Base-by-base conservation (phyloP, 2,113 vertebrate genomes). In the Chaetodon auriga region DNA sequence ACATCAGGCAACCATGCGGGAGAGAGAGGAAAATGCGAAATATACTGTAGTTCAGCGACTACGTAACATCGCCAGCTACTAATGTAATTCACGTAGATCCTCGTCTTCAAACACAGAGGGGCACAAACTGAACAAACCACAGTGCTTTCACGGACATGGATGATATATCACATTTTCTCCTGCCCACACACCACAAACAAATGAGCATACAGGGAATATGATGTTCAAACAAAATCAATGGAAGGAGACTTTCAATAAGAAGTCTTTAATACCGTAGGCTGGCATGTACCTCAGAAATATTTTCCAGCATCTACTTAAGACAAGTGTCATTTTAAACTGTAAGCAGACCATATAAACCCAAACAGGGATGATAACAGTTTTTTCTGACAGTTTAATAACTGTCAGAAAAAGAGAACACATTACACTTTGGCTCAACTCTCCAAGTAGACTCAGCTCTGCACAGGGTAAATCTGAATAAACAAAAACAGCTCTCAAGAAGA, bases 361-460 rank as follows among this genome's bases (percentile, higher is more conserved):
- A 83, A 76, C 38, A 61, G 53, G 23, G 6, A 62, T 57, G 81
- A 85, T 58, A 85, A 83, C 65, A 16, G 57, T 74, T 77, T 70
- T 70, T 62, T 45, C 11, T 45, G n/a, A 55, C 35, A 18, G 7
- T 48, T 57, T 49, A 74, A 41, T 75, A 76, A 82, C 54, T 80
- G 84, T 74, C 80, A 84, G 53, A 73, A 82, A 68, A 81, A 64
- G 35, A 72, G n/a, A 80, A 80, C 62, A 30, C 30, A 53, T 80
- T 79, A 84, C 58, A 82, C 35, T 90, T 75, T 84, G 62, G 55
- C 72, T 85, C 54, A 88, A 75, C 85, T 81, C 88, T 74, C 68
- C 48, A 68, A 81, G 11, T 21, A 23, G 69, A 64, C 81, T 77
- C 14, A 77, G 75, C 78, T 85, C 74, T 61, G 25, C 78, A 74